Evolutionary conservation across 1,140 invertebrate genomes (phyloP), one percentile per base, ranked within the genome.

Genomic region (Drosophila prosaltans): DNA sequence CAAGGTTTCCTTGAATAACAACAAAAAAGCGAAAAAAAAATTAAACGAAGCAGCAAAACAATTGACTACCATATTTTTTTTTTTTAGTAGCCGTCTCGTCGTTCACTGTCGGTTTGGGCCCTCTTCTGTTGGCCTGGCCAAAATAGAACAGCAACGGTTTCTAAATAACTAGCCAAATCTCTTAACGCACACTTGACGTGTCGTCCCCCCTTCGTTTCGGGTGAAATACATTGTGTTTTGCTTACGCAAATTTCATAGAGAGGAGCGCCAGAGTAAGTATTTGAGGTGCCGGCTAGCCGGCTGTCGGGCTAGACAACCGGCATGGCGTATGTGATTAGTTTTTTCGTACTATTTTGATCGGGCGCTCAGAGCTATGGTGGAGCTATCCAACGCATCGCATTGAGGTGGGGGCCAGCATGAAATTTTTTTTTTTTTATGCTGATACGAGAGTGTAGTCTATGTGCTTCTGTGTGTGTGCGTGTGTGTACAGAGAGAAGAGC

Each of bases 61-160:
- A 78, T 51, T 66, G 48, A 70, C 30, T 62, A 40, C 24, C 76
- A 78, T 72, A 21, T 65, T 65, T 45, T 16, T 16, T 16, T 16
- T 16, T 16, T 36, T 36, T 36, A 36, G 32, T 36, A 63, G 61
- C 28, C 40, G 61, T 16, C 61, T 40, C 40, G 57, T 68, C 75
- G 58, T 62, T 74, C 67, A 43, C 59, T 59, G 60, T 28, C 45
- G 74, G 40, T 76, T 59, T 10, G 67, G 70, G 65, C 65, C 67
- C 67, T 77, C 75, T 88, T 88, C 84, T 88, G 84, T 88, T 88
- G 80, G 84, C 84, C 84, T 88, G 84, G 80, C 84, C 74, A 89
- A 89, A 88, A 88, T 88, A 88, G 84, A 88, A 88, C 84, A 89
- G 80, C 84, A 89, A 88, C 84, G 80, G 84, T 89, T 89, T 88